Evolutionary conservation across 1,140 invertebrate genomes (phyloP), one percentile per base, ranked within the genome.

Genomic region (Centruroides sculpturatus): DNA sequence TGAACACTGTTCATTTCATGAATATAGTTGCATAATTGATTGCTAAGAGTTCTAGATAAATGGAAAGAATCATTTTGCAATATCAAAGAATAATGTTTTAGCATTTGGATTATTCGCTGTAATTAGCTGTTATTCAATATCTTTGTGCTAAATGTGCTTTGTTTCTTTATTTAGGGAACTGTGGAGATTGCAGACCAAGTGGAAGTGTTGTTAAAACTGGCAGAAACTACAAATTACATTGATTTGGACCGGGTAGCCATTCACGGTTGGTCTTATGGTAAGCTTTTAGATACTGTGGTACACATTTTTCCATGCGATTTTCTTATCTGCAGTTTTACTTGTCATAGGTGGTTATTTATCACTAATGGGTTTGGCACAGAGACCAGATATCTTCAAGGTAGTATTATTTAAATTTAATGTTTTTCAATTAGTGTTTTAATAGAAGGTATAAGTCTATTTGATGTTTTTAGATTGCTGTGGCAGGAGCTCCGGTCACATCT

Each of bases 251-350:
- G 95, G 59, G 83, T 99, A 2, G 95, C 89, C 5, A 90, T 99
- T 67, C 91, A 95, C 72, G 96, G 96, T 6, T 99, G 95, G 95
- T 98, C 94, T 54, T 99, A 99, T 72, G 96, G 64, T 62, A 62
- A 59, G 47, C 23, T 23, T 23, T 49, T 53, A 49, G 11, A 23
- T 56, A 49, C 47, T 35, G 47, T 7, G 35, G 93, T 81, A 86
- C 88, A 34, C 92, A 92, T 74, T 78, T 92, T 4, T 89, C 85
- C 3, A 51, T n/a, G 49, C 49, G 4, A n/a, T 51, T 69, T 47
- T 53, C 59, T 55, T 34, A 55, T 51, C 4, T 55, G 23, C 10
- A 56, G 5, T 56, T 56, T 46, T 51, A 35, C 23, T 54, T 55
- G 10, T 2, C 8, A 1, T 60, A 75, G 75, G 77, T 66, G 78